Base-by-base conservation (phyloP, 92 coral and sea anemone genomes). In the Pocillopora meandrina region DNA sequence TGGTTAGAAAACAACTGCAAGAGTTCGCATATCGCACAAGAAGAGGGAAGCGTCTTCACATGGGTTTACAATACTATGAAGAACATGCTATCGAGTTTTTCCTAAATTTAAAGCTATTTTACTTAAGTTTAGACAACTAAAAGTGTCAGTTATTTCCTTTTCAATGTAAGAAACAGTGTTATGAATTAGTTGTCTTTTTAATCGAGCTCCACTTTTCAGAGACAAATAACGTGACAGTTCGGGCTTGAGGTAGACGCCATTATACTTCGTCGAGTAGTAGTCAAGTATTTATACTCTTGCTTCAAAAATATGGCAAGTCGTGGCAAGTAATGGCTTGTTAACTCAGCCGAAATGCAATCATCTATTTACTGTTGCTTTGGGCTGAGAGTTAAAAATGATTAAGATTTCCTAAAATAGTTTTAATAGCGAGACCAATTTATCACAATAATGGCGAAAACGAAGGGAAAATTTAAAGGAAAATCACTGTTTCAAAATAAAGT, bases 401-500 rank as follows among this genome's bases (percentile, higher is more conserved):
- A 42, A 42, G 52, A 42, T 42, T 81, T 56, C 76, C 59, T 12
- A 80, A 80, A 56, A 81, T 81, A 81, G 83, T 9, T 61, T 31
- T 14, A 20, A 33, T 34, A 35, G 20, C 55, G 74, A 49, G 36
- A 67, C 42, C 12, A 49, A 0, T 5, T 33, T 59, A 59, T 42
- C 52, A 42, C 5, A 58, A 55, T 31, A 35, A 33, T 31, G 11
- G 47, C 61, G 36, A 64, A 78, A 52, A 34, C 36, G 59, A 47
- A 71, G 61, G 14, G 56, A 71, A 34, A 36, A 13, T 35, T 71
- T 70, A 17, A 18, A 34, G 77, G 11, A 7, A 18, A 0, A 9
- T 71, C 60, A 20, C 20, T 71, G 77, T 9, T 71, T n/a, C 61
- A 56, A 47, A 23, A 23, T 23, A 23, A 58, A 36, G 52, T n/a